Evolutionary conservation across 2,113 vertebrate genomes (phyloP), one percentile per base, ranked within the genome.

Genomic region (Emberiza fucata): DNA sequence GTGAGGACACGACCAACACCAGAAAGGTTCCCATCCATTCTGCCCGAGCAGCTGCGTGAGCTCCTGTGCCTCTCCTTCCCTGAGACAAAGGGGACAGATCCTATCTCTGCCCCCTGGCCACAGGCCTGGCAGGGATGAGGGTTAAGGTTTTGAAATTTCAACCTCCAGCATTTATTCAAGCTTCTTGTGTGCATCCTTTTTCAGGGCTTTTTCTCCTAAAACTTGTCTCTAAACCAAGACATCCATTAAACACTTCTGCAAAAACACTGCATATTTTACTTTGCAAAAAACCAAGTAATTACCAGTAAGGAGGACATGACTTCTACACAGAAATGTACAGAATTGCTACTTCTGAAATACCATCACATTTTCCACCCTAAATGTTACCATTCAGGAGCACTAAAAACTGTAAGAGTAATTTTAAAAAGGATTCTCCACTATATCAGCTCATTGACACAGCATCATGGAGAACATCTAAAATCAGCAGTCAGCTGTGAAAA

Each of bases 31-130:
- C 40, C n/a, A 16, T 5, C 39, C n/a, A 6, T 3, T 4, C 27
- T 37, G n/a, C 27, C 21, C 2, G 0, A 76, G 44, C 0, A 0
- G 28, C 50, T 42, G 12, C 1, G 0, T 9, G 45, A 40, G 2
- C 63, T 47, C 40, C 50, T 33, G 42, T 14, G 53, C 51, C 42
- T 56, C 10, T 11, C 35, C 64, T 40, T 14, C 51, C 42, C 61
- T 8, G 11, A 14, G 7, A 28, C 28, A 35, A 44, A 18, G 11
- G 17, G 39, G 23, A 47, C 51, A 68, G 42, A 11, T 3, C 4
- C 37, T 37, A 17, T 17, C 60, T 53, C 24, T n/a, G 31, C 37
- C 44, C 42, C 47, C 42, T 9, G 22, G 40, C 15, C 40, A 35
- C 6, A 29, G 13, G 33, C 51, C 51, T n/a, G 29, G 5, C 9